Evolutionary conservation across 2,113 vertebrate genomes (phyloP), one percentile per base, ranked within the genome.

Genomic region (Pelobates fuscus): DNA sequence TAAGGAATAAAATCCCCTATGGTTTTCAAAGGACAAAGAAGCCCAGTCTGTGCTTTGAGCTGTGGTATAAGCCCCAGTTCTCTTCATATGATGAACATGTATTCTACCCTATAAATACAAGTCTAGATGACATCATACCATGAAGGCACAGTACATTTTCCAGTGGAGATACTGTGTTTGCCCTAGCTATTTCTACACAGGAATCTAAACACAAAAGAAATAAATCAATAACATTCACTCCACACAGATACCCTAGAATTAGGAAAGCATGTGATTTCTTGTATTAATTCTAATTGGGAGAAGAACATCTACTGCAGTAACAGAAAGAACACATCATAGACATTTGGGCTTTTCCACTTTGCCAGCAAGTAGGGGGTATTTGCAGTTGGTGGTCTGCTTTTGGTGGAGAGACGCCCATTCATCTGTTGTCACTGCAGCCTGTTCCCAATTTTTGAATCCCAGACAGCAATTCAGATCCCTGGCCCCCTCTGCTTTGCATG

Each of bases 341-440:
- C 81, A 79, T 81, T 82, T 83, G 88, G 95, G 86, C 85, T 91
- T 90, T 91, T 92, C 94, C 93, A 95, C 89, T 94, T 80, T 82
- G 78, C 80, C 80, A 80, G 82, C 84, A 72, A 87, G 81, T 77
- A 81, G 86, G 94, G 94, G 93, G 88, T 80, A 88, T 85, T 81
- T 77, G 79, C 87, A 81, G 83, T 84, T 82, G 86, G 81, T 89
- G 90, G 88, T 86, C 85, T 78, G 82, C 82, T 82, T 83, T 85
- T 30, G 30, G n/a, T 82, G 82, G 82, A 77, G 85, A 87, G 84
- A 85, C 89, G 87, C 89, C 90, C 88, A 87, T 90, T 82, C 86
- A 81, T 92, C 93, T 94, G 91, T 86, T 90, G 85, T 73, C 82
- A 82, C 84, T 82, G 78, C 79, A 84, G 86, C 83, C 86, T 80